These are phyloP conservation scores for Leptinotarsa juncta DNA, from an alignment of 2,888 invertebrate genomes.

Conservation along the genomic window DNA sequence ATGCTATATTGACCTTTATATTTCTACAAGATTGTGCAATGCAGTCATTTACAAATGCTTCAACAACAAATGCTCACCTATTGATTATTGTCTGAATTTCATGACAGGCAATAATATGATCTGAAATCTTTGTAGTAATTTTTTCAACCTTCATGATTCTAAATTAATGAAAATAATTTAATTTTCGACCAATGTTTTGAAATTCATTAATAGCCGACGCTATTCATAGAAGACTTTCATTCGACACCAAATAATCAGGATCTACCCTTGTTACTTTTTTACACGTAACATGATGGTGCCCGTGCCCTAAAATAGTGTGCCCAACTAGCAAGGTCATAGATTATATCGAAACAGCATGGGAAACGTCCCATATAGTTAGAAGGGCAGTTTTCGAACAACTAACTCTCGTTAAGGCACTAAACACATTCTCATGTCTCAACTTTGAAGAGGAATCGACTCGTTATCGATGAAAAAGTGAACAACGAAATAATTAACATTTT, in stretches of 20 bases:
- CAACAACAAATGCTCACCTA: too few species aligned
- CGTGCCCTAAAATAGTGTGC: background rate
- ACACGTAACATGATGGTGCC: background rate
- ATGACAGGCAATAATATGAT: too few species aligned
- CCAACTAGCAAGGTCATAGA: background rate
- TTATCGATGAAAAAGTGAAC: background rate
- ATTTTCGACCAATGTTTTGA: too few species aligned
- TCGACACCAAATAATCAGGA: background rate
- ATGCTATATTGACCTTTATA: too few species aligned
- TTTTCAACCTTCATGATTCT: too few species aligned
- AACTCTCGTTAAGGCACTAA: background rate
- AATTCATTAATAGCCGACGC: too few species aligned
- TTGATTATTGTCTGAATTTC: too few species aligned
- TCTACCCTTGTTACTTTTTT: background rate
- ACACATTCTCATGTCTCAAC: background rate
- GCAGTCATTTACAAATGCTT: too few species aligned
- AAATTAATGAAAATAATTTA: too few species aligned
- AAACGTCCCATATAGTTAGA: background rate
- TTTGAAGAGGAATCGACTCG: background rate
- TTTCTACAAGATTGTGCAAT: too few species aligned
- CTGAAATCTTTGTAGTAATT: too few species aligned
- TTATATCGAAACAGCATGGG: background rate
- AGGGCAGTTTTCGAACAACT: slow-evolving; percentile 2
- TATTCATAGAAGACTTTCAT: too few species aligned
- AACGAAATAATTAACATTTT: background rate